Percentiles rank a stretch among this genome's conserved stretches.
Conservation (phyloP, 2,797 vertebrate species). For the Paguma larvata region DNA sequence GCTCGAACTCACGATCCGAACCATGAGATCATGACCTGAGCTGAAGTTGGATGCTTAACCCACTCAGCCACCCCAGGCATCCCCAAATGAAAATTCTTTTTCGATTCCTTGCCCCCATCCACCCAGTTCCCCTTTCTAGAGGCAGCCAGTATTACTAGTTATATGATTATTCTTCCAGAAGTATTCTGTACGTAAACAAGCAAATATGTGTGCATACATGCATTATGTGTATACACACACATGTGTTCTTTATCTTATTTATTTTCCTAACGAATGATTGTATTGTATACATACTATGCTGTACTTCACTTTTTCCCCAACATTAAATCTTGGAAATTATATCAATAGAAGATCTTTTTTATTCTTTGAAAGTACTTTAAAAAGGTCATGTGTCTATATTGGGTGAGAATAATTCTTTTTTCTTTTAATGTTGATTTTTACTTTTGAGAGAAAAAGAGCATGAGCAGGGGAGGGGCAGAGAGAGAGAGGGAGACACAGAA, state of each 20-base stretch:
- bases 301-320: background rate
- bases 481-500: too few species aligned
- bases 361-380: conserved; percentile 44
- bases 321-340: conserved; percentile 42
- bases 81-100: conserved; percentile 26
- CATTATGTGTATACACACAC: background rate
- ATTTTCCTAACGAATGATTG: background rate
- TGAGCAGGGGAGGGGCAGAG: too few species aligned
- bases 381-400: background rate
- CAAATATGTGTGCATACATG: background rate
- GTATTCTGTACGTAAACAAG: background rate
- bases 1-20: too few species aligned
- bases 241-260: background rate
- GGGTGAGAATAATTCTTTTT: conserved; percentile 46
- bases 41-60: too few species aligned
- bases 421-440: too few species aligned
- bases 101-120: background rate
- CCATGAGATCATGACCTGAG: too few species aligned
- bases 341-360: background rate
- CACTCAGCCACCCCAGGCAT: too few species aligned
- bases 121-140: background rate
- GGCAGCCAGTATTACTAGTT: conserved; percentile 40
- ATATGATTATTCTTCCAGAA: conserved; percentile 3
- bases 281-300: conserved; percentile 30
- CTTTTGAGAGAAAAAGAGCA: too few species aligned